Evolutionary conservation across 2,888 invertebrate genomes (phyloP).

Genomic region (Cheilosia variabilis): DNA sequence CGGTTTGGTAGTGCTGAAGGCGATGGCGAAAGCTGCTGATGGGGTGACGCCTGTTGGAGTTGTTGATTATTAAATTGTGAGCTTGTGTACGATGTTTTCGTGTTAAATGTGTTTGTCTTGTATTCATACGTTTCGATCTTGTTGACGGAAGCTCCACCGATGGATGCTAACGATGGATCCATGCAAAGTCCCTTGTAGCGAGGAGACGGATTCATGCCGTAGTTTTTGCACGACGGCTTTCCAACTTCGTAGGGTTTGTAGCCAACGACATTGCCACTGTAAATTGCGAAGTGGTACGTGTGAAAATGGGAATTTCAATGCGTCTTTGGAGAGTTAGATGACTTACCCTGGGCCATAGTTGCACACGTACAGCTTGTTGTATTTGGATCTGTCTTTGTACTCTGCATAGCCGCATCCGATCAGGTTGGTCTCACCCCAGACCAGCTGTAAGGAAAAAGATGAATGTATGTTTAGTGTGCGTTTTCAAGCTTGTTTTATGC

Average conservation of each 20-base stretch:
- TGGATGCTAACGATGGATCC: conserved; percentile 77
- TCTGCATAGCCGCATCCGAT: conserved; percentile 95
- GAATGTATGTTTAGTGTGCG: not conserved
- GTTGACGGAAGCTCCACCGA: conserved; percentile 84
- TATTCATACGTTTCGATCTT: conserved; percentile 83
- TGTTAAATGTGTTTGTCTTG: conserved; percentile 78
- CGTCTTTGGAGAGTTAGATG: conserved; percentile 17
- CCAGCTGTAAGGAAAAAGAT: conserved; percentile 86
- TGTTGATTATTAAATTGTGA: conserved; percentile 67
- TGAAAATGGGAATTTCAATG: not conserved
- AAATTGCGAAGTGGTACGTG: conserved; percentile 43
- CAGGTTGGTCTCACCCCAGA: conserved; percentile 93
- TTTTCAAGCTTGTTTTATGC: not conserved
- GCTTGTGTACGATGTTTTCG: conserved; percentile 77
- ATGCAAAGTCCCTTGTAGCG: conserved; percentile 91
- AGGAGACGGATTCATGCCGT: conserved; percentile 88
- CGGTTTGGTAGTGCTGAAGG: conserved; percentile 80
- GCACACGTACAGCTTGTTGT: conserved; percentile 93
- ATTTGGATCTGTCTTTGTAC: conserved; percentile 91
- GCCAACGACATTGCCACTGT: conserved; percentile 90
- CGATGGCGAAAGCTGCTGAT: conserved; percentile 79
- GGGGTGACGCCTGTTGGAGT: conserved; percentile 61
- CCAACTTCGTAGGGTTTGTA: conserved; percentile 91
- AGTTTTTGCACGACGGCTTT: conserved; percentile 88
- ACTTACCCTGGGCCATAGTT: conserved; percentile 92